Conservation (phyloP, 2,113 vertebrate genomes). For the Proteles cristata region DNA sequence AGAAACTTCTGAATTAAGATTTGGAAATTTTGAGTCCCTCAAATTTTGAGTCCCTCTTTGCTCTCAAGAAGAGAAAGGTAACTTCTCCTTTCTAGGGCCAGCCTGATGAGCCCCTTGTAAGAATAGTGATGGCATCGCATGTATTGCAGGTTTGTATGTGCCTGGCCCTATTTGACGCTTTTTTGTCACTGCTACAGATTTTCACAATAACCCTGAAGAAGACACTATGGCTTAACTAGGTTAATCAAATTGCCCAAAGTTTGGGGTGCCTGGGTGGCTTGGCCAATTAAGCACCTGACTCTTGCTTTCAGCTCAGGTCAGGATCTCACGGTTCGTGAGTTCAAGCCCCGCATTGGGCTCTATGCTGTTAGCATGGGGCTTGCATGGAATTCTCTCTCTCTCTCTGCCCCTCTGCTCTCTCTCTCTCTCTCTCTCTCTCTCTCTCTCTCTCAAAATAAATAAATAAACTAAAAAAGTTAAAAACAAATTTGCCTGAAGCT, state of each 20-base stretch:
- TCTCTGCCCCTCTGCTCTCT: no score
- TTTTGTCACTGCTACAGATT: not conserved
- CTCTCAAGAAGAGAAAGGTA: not conserved
- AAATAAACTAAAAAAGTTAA: no score
- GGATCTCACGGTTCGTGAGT: no score
- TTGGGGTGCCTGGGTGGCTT: no score
- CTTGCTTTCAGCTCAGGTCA: no score
- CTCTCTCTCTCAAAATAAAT: no score
- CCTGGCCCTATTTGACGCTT: not conserved
- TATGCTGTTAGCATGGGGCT: no score
- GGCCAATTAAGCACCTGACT: no score
- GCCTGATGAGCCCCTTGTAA: not conserved
- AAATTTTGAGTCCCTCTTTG: not conserved
- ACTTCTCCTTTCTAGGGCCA: conserved; percentile 3
- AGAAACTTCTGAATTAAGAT: not conserved
- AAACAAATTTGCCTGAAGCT: not conserved
- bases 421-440: no score
- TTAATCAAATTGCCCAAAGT: not conserved
- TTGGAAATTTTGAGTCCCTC: not conserved
- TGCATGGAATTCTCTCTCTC: no score
- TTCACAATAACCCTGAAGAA: conserved; percentile 22
- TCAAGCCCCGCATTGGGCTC: no score
- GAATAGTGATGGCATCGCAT: not conserved
- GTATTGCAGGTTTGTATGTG: not conserved
- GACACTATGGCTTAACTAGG: not conserved